Evolutionary conservation across 2,888 invertebrate species (phyloP).

Genomic region (Amitus sp.): DNA sequence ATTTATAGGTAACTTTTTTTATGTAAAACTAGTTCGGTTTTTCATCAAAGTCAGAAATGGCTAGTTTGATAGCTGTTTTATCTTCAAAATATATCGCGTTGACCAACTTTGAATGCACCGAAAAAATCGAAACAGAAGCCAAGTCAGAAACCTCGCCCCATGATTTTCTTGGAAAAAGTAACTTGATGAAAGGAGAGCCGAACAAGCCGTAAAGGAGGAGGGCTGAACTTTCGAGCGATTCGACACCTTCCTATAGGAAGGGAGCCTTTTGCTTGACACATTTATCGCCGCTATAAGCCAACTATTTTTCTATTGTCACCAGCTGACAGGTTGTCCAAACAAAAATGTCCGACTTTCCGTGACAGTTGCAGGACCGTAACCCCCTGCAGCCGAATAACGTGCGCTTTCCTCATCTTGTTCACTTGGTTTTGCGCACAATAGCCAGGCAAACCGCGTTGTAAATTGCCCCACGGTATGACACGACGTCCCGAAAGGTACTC

Average conservation of each 20-base stretch:
- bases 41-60: no score
- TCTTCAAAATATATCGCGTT: no score
- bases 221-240: neutral
- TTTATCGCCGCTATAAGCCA: slow-evolving; percentile 30
- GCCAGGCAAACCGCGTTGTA: slow-evolving; percentile 47
- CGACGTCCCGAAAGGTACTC: slow-evolving; percentile 22
- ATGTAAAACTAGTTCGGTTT: no score
- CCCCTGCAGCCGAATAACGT: neutral
- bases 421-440: slow-evolving; percentile 50
- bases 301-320: slow-evolving; percentile 48
- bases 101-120: no score
- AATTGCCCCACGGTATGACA: slow-evolving; percentile 36
- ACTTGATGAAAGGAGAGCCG: no score
- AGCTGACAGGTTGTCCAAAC: slow-evolving; percentile 58
- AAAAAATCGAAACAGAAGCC: no score
- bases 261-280: slow-evolving; percentile 1
- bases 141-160: no score
- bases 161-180: no score
- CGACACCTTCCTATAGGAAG: neutral
- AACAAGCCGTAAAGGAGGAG: no score
- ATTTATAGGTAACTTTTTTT: no score
- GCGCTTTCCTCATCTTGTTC: slow-evolving; percentile 14
- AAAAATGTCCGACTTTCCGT: slow-evolving; percentile 51
- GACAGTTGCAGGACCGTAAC: slow-evolving; percentile 1
- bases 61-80: no score